Base-by-base conservation (phyloP, 2,797 vertebrate genomes). In the Borostomias antarcticus region DNA sequence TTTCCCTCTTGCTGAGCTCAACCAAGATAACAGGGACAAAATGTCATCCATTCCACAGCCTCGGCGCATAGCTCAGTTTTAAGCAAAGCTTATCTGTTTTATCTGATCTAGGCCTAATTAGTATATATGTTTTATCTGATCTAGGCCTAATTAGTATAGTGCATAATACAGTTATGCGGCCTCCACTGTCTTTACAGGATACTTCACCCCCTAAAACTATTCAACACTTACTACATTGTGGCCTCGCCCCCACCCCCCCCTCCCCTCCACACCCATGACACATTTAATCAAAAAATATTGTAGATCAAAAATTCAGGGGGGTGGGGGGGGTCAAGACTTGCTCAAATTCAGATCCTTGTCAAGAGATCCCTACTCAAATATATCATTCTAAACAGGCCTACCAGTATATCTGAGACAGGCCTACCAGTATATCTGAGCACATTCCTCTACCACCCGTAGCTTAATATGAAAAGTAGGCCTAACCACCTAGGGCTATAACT, bases 1-100 rank as follows among this genome's bases (percentile, higher is more conserved):
- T 74, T 69, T 69, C 52, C 51, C 29, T 69, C 51, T 50, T 23
- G 51, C 64, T 63, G 79, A 5, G 35, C 25, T 63, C n/a, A 30
- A 43, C 56, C 17, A 47, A 77, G 72, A 73, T 75, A 52, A n/a
- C 52, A 76, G 32, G 9, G 72, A 69, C 28, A 52, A 40, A 75
- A 77, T 73, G n/a, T 60, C 33, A 52, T 69, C 2, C 5, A 70
- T 45, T 1, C 17, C n/a, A n/a, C 40, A 45, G 4, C 15, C 8
- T 45, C 15, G 4, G 15, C 15, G n/a, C 17, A n/a, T 17, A 45
- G 40, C n/a, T 45, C 35, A 45, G 40, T 45, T 40, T 40, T 3
- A 37, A 10, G 35, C 4, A 37, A 37, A 37, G 13, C 7, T 45
- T n/a, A 45, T 45, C 15, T 15, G 40, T 43, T 43, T 60, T 28